These are phyloP conservation scores for Propithecus perrieri DNA, from an alignment of 2,797 vertebrate genomes.

Conservation along the genomic window DNA sequence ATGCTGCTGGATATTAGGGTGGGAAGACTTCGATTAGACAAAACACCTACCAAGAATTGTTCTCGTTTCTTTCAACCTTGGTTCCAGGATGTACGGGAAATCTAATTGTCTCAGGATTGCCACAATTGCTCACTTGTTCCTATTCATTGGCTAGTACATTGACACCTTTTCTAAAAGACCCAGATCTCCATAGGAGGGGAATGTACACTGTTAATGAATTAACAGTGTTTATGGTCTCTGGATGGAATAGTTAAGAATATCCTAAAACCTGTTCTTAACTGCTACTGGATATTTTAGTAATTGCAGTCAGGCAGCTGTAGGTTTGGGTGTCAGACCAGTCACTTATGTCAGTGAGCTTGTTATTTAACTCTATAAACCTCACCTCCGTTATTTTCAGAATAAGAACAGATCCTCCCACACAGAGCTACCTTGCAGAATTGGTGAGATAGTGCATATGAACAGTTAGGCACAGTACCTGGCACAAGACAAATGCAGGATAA, in stretches of 20 bases:
- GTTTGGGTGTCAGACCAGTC: neutral
- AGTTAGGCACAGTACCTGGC: neutral
- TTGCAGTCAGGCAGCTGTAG: neutral
- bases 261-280: neutral
- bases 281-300: neutral
- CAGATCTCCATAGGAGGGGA: accelerated
- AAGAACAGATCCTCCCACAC: neutral
- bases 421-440: neutral
- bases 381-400: neutral
- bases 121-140: neutral
- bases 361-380: neutral
- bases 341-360: neutral
- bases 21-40: neutral
- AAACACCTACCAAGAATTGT: neutral
- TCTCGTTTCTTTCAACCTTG: neutral
- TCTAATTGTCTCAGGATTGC: neutral
- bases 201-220: neutral
- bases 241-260: neutral
- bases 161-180: conserved; percentile 26
- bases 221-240: neutral
- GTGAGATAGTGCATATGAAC: neutral
- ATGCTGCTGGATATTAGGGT: neutral
- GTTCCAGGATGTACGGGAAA: neutral
- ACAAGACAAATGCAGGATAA: neutral
- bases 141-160: neutral